Evolutionary conservation across 2,888 invertebrate species (phyloP).

Genomic region (Argynnis bischoffii): DNA sequence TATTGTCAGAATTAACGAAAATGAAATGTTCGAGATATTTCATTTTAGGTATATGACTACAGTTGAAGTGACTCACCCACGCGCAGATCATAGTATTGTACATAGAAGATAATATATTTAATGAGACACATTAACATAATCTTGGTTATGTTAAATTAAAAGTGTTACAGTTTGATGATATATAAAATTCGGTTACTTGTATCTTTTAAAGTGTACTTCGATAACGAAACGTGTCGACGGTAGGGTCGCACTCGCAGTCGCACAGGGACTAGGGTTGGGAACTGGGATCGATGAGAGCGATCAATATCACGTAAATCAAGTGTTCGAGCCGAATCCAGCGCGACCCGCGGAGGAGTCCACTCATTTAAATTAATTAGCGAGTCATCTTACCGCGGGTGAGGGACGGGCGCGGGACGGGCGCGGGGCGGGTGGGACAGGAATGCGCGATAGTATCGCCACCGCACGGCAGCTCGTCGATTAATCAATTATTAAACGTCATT

Average conservation of each 20-base stretch:
- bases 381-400: slow-evolving; percentile 52
- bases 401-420: slow-evolving; percentile 28
- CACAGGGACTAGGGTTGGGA: not conserved
- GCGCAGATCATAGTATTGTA: no score
- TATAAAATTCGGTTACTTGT: no score
- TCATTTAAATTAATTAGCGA: slow-evolving; percentile 75
- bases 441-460: slow-evolving; percentile 54
- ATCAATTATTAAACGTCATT: slow-evolving; percentile 77
- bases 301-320: slow-evolving; percentile 32
- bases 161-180: no score
- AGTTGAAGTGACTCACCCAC: no score
- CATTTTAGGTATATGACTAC: no score
- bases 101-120: no score
- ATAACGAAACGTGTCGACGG: not conserved
- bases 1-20: no score
- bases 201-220: not conserved
- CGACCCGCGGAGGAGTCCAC: slow-evolving; percentile 22
- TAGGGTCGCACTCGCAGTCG: not conserved
- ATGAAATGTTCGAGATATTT: no score
- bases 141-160: no score
- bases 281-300: slow-evolving; percentile 11
- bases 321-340: slow-evolving; percentile 1
- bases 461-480: slow-evolving; percentile 60
- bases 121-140: no score
- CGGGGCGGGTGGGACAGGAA: slow-evolving; percentile 42